Evolutionary conservation across 2,888 invertebrate species (phyloP).

Genomic region (Merodon equestris): DNA sequence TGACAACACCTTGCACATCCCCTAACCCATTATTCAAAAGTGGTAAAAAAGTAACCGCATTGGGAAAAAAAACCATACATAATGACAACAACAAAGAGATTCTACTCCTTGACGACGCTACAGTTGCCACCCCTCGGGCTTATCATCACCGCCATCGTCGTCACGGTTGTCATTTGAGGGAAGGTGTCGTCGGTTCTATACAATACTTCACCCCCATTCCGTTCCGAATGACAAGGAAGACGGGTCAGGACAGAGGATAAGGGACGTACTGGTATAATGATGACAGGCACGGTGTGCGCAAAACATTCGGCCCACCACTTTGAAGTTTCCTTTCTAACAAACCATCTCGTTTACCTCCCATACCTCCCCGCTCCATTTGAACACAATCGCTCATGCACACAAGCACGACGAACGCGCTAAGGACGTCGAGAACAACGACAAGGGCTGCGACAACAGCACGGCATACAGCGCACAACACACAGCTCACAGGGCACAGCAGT

Average conservation of each 20-base stretch:
- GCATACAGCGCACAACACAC: constrained; percentile 24
- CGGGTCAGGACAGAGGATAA: no score
- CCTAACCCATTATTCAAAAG: constrained; percentile 29
- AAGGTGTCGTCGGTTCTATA: constrained; percentile 55
- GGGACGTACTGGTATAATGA: constrained; percentile 29
- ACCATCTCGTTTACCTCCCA: constrained; percentile 18
- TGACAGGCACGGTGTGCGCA: constrained; percentile 59
- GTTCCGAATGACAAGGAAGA: no score
- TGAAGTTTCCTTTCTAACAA: constrained; percentile 52
- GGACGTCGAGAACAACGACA: constrained; percentile 41
- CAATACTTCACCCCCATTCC: constrained; percentile 11
- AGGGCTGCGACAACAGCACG: constrained; percentile 32
- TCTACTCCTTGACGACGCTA: constrained; percentile 65
- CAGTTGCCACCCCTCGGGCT: constrained; percentile 22
- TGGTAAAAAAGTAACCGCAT: constrained; percentile 23
- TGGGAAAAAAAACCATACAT: constrained; percentile 54
- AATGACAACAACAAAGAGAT: constrained; percentile 55
- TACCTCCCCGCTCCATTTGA: no score
- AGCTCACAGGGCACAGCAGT: constrained; percentile 10
- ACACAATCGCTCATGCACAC: constrained; percentile 6
- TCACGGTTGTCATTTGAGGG: constrained; percentile 67
- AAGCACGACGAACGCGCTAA: constrained; percentile 20
- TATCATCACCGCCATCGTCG: constrained; percentile 22
- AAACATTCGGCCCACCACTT: constrained; percentile 63
- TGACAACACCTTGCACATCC: constrained; percentile 26